phyloP scores from a whole-genome alignment of 2,113 vertebrate species.

The Muntiacus muntjak region DNA sequence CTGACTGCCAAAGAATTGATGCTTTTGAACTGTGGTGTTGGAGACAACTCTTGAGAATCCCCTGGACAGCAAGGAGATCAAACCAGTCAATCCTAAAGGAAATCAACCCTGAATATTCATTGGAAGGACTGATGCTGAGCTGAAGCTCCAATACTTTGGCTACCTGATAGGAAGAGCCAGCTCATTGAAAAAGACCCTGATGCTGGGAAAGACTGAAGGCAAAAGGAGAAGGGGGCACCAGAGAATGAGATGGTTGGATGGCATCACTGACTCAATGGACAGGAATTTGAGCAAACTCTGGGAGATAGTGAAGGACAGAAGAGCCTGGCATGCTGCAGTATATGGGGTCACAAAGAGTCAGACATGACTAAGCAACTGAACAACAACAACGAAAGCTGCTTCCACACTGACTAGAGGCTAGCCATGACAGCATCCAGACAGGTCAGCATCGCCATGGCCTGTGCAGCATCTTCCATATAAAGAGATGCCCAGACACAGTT shows the following conservation, averaged over 20 bases:
- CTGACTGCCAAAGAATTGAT: neutral
- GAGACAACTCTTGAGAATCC: neutral
- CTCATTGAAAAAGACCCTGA: neutral
- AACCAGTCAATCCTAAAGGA: neutral
- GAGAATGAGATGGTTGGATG: neutral
- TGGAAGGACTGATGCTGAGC: neutral
- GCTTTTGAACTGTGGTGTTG: neutral
- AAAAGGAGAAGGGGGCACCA: neutral
- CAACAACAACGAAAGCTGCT: neutral
- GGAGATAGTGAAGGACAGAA: neutral
- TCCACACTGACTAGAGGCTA: neutral
- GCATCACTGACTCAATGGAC: neutral
- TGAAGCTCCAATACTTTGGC: neutral
- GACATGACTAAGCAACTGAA: neutral
- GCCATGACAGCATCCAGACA: neutral
- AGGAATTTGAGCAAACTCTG: neutral
- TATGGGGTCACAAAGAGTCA: neutral
- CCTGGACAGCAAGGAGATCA: neutral
- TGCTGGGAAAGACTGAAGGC: neutral
- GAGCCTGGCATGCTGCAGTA: neutral
- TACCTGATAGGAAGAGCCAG: neutral
- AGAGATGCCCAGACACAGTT: neutral
- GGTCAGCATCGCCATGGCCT: rapidly evolving
- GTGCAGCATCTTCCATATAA: neutral
- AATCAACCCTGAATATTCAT: neutral